Evolutionary conservation across 2,888 invertebrate species (phyloP).

Genomic region (Punctoribates punctum): DNA sequence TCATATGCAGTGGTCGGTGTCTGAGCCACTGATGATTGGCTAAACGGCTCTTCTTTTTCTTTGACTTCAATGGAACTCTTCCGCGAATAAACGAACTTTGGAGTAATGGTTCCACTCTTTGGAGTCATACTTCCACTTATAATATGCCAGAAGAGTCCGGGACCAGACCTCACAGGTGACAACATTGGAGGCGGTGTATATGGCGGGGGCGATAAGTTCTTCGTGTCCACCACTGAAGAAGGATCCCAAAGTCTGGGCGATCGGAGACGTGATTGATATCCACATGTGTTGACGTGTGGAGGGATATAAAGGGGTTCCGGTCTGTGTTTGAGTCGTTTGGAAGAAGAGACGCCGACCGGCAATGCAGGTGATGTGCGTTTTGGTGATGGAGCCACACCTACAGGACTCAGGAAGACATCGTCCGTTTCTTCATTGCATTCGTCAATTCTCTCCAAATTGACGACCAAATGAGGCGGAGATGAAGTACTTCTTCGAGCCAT

Average conservation of each 20-base stretch:
- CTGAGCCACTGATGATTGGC: background rate
- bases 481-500: constrained; percentile 15
- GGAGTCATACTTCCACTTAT: constrained; percentile 49
- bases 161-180: constrained; percentile 81
- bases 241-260: constrained; percentile 55
- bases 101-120: constrained; percentile 51
- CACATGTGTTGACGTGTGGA: constrained; percentile 55
- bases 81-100: constrained; percentile 47
- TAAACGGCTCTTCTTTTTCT: background rate
- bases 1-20: constrained; percentile 43
- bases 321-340: constrained; percentile 38
- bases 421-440: constrained; percentile 63
- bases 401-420: constrained; percentile 73
- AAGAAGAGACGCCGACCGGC: background rate
- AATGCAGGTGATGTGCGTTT: constrained; percentile 9
- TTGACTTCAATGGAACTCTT: constrained; percentile 8
- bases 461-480: constrained; percentile 34
- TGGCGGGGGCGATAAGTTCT: constrained; percentile 57
- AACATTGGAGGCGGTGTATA: constrained; percentile 94
- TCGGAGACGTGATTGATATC: constrained; percentile 58
- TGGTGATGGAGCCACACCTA: constrained; percentile 44
- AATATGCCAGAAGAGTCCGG: constrained; percentile 71
- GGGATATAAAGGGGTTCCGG: constrained; percentile 55
- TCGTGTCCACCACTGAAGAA: constrained; percentile 2
- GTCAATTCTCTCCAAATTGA: constrained; percentile 30